Conservation (phyloP, 2,113 vertebrate genomes). For the Hymenochirus boettgeri region DNA sequence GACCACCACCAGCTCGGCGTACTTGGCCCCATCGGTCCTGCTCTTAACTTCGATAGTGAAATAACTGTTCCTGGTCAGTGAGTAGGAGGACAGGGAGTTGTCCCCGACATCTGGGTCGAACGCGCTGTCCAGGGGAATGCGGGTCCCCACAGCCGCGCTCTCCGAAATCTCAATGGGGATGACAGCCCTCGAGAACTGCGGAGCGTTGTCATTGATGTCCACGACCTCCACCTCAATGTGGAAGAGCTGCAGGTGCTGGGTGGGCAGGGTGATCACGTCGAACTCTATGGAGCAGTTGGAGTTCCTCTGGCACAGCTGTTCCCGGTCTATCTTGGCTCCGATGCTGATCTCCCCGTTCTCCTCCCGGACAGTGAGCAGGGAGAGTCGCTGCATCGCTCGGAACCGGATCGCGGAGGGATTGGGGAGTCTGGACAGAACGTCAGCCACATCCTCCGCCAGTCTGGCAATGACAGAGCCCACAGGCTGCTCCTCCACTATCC, state of each 20-base stretch:
- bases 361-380: slow-evolving; percentile 81
- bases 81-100: slow-evolving; percentile 86
- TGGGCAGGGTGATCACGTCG: slow-evolving; percentile 92
- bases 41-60: slow-evolving; percentile 87
- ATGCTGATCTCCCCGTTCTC: slow-evolving; percentile 90
- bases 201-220: slow-evolving; percentile 95
- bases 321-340: slow-evolving; percentile 86
- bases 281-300: slow-evolving; percentile 95
- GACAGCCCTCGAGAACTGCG: slow-evolving; percentile 83
- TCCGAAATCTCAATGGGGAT: slow-evolving; percentile 93
- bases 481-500: slow-evolving; percentile 93
- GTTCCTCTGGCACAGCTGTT: slow-evolving; percentile 90
- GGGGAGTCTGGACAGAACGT: slow-evolving; percentile 74
- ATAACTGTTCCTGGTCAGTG: slow-evolving; percentile 81
- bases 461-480: slow-evolving; percentile 85
- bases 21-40: slow-evolving; percentile 89
- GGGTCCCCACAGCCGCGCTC: slow-evolving; percentile 88
- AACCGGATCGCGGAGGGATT: slow-evolving; percentile 79
- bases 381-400: slow-evolving; percentile 83
- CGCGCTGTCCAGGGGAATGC: slow-evolving; percentile 87
- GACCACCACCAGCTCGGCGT: slow-evolving; percentile 87
- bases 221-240: slow-evolving; percentile 94
- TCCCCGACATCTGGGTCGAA: slow-evolving; percentile 90
- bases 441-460: slow-evolving; percentile 82
- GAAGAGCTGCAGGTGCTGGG: slow-evolving; percentile 90